Percentiles rank a stretch among this genome's conserved stretches.
These are phyloP conservation scores for Helogale parvula DNA, from an alignment of 2,113 vertebrate genomes.

Conservation along the genomic window DNA sequence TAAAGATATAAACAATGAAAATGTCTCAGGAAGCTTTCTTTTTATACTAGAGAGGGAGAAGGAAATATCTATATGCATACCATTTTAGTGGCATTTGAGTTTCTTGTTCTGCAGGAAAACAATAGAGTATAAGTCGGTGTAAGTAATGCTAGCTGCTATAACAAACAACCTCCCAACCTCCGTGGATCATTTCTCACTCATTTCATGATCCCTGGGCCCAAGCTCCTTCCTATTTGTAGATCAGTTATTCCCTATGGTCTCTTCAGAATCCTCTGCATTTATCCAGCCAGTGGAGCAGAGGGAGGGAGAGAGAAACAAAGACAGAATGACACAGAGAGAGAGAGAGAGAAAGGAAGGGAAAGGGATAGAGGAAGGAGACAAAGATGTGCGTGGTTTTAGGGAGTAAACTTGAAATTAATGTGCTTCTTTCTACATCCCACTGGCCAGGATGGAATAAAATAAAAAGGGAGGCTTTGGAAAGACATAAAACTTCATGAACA, in stretches of 20 bases:
- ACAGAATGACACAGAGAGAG: neutral
- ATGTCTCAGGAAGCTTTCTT: neutral
- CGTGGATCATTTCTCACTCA: neutral
- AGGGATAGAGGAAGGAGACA: neutral
- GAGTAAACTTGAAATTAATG: neutral
- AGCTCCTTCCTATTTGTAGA: neutral
- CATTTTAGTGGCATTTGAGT: neutral
- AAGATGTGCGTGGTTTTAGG: neutral
- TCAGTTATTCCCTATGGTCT: neutral
- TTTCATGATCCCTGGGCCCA: neutral
- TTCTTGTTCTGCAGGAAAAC: neutral
- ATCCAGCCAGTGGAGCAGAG: neutral
- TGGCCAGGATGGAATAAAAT: neutral
- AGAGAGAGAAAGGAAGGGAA: neutral
- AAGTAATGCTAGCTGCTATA: neutral
- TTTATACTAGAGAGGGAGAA: neutral
- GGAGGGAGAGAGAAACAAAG: neutral
- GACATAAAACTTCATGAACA: neutral
- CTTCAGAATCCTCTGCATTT: neutral
- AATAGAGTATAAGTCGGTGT: neutral
- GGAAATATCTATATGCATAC: neutral
- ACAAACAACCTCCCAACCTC: neutral
- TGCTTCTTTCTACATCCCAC: neutral
- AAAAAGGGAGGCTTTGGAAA: neutral
- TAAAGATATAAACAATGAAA: neutral